These are phyloP conservation scores for Menidia menidia DNA, from an alignment of 2,797 vertebrate species.

Conservation along the genomic window DNA sequence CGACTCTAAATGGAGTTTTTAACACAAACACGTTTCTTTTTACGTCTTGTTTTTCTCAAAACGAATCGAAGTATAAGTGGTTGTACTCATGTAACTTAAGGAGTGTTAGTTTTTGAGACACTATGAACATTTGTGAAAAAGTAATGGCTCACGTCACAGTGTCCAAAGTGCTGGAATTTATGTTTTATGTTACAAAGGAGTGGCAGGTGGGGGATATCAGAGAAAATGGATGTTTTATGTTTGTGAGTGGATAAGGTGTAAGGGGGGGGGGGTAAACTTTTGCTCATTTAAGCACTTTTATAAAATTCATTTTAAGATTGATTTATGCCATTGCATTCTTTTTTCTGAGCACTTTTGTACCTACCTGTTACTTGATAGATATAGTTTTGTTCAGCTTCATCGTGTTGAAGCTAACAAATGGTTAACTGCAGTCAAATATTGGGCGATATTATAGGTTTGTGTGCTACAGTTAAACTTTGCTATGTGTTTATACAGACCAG, in stretches of 20 bases:
- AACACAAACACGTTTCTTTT: not conserved
- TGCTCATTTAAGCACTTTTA: not conserved
- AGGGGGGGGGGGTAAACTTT: not conserved
- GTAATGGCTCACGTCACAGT: constrained; percentile 36
- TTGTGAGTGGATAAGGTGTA: not conserved
- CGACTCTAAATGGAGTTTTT: constrained; percentile 13
- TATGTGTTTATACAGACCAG: not conserved
- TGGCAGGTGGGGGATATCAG: not conserved
- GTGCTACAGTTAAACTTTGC: no score
- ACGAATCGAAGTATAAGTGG: not conserved
- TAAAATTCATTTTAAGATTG: not conserved
- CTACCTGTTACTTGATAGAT: not conserved
- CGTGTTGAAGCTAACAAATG: not conserved
- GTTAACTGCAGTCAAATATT: not conserved
- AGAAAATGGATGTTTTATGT: not conserved
- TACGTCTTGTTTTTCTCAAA: not conserved
- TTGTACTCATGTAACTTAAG: not conserved
- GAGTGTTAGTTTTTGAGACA: not conserved
- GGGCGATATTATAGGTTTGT: no score
- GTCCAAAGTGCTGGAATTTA: not conserved
- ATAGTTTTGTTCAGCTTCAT: not conserved
- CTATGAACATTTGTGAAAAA: not conserved
- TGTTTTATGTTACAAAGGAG: not conserved
- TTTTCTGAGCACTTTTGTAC: not conserved
- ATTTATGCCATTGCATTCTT: not conserved